Evolutionary conservation across 2,888 invertebrate genomes (phyloP), one percentile per base, ranked within the genome.

Genomic region (Gari tellinella): DNA sequence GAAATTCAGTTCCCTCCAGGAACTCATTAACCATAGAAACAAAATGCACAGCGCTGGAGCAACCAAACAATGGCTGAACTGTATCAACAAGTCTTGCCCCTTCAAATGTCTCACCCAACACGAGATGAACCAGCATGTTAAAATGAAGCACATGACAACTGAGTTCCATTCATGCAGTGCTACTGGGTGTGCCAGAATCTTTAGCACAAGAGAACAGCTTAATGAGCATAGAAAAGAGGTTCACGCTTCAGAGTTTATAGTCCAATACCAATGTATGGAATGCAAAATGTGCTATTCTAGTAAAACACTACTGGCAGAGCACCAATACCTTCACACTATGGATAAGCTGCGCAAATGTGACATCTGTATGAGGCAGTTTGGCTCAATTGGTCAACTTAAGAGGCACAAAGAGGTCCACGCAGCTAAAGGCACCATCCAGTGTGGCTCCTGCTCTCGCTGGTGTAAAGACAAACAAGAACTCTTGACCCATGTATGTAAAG

Each of bases 191-290:
- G 31, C 73, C 1, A 55, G 49, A 15, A 60, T 66, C 2, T 78
- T 78, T 46, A 62, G 43, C 14, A 60, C 73, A 8, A 55, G 69
- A 21, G 73, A 73, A 21, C 19, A 58, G 23, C 51, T 78, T 14
- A 66, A 26, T 3, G 70, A 78, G 46, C 78, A 78, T 46, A 69
- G 73, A 43, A 73, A 70, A 17, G 63, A 64, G 23, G 67, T 49
- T 0, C 78, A 73, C 26, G 70, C 73, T 1, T 72, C 68, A 10
- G 78, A 78, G 52, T 78, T 78, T 53, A 78, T 78, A 5, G 78
- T 78, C 14, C 78, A 78, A 45, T 78, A 78, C 51, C 78, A 78
- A 21, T 78, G 78, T 31, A 70, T 70, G 58, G 78, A 78, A 51
- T 78, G 78, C 41, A 78, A 73, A 52, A 66, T 40, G 10, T 78